Percentiles rank a stretch among this genome's conserved stretches.
phyloP scores from a whole-genome alignment of 2,888 invertebrate genomes.

The Prosapia bicincta region DNA sequence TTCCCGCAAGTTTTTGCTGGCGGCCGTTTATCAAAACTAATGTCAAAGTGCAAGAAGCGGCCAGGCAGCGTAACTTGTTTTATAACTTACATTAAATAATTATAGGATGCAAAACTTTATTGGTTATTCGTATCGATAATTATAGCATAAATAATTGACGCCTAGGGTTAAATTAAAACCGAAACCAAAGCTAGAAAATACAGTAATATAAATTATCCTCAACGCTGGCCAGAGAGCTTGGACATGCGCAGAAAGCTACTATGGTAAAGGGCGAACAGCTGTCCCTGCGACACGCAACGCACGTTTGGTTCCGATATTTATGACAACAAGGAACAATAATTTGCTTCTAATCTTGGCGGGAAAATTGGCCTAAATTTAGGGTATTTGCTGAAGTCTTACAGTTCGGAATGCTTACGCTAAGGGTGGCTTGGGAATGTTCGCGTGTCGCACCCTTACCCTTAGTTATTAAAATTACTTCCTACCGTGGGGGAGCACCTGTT shows the following conservation, averaged over 20 bases:
- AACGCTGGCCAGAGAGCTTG: neutral
- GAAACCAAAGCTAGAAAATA: no score
- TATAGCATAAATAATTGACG: no score
- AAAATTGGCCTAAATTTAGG: neutral
- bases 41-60: no score
- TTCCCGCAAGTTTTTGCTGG: no score
- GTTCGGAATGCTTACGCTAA: neutral
- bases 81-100: no score
- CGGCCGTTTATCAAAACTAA: no score
- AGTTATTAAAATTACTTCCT: neutral
- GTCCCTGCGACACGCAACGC: neutral
- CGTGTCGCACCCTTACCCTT: neutral
- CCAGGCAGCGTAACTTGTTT: no score
- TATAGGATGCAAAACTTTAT: no score
- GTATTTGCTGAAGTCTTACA: neutral
- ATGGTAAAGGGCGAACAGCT: neutral
- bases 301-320: neutral
- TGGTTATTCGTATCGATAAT: no score
- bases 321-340: neutral
- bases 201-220: neutral
- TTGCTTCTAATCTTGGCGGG: neutral
- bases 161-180: no score
- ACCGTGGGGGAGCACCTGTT: neutral
- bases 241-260: no score
- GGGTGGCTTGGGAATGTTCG: neutral